Percentiles rank a stretch among this genome's conserved stretches.
Evolutionary conservation across 2,888 invertebrate species (phyloP).

Genomic region (Chelonus formosanus): DNA sequence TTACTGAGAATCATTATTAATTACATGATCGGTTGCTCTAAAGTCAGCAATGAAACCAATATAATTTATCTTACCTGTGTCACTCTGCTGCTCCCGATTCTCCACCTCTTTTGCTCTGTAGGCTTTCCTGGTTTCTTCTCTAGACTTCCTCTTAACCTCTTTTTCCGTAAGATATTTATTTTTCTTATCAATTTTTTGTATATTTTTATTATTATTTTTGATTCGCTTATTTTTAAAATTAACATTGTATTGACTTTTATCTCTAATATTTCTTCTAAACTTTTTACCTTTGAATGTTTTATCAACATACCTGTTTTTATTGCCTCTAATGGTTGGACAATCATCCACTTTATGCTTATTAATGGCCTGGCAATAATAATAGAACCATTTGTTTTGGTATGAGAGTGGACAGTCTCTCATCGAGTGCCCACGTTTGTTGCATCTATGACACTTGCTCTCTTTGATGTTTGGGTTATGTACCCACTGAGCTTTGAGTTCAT

Average conservation of each 20-base stretch:
- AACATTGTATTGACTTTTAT: background rate
- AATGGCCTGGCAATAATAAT: conserved; percentile 22
- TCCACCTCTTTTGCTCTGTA: background rate
- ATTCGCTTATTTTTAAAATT: background rate
- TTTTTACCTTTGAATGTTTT: too few relatives aligned
- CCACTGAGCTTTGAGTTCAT: background rate
- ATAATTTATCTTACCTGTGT: too few relatives aligned
- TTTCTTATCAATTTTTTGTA: background rate
- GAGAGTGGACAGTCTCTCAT: conserved; percentile 14
- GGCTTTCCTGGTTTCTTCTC: background rate
- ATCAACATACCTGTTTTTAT: too few relatives aligned
- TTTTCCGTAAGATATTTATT: background rate
- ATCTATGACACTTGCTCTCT: background rate
- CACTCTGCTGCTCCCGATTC: conserved; percentile 29
- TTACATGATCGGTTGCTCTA: conserved; percentile 13
- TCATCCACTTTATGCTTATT: conserved; percentile 26
- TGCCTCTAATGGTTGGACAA: background rate
- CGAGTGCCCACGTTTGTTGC: conserved; percentile 8
- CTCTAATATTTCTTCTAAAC: too few relatives aligned
- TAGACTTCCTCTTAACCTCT: background rate
- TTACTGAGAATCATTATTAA: conserved; percentile 32
- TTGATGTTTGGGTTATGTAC: background rate
- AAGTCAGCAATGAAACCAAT: too few relatives aligned
- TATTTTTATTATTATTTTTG: background rate
- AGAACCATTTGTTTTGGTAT: conserved; percentile 15